Evolutionary conservation across 2,888 invertebrate genomes (phyloP).

Genomic region (Limnephilus marmoratus): DNA sequence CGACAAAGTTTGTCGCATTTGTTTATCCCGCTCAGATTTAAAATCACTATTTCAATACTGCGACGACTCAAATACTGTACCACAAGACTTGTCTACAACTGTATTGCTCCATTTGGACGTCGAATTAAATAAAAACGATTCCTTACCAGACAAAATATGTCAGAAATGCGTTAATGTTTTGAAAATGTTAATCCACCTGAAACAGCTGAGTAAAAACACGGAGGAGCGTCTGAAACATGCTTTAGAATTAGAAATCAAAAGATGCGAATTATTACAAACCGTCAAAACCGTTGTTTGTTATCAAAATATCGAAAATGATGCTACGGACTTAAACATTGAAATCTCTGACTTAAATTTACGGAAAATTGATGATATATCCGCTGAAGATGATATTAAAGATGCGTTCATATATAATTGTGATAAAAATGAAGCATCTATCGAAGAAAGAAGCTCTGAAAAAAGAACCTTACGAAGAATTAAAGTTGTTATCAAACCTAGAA

Average conservation of each 20-base stretch:
- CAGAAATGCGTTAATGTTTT: neutral
- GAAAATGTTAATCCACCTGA: neutral
- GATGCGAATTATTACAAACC: neutral
- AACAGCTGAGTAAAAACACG: neutral
- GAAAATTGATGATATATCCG: neutral
- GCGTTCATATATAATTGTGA: neutral
- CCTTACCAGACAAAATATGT: conserved; percentile 23
- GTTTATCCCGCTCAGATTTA: conserved; percentile 14
- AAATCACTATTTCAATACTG: neutral
- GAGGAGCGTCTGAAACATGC: neutral
- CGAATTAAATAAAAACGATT: neutral
- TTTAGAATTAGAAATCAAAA: neutral
- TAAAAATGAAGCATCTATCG: neutral
- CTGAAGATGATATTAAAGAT: neutral
- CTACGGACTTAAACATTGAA: neutral
- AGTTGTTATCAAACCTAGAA: neutral
- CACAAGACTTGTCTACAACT: neutral
- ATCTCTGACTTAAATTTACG: too few species aligned
- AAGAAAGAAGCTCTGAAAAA: neutral
- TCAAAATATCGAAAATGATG: neutral
- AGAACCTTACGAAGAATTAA: neutral
- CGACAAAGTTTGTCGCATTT: conserved; percentile 29
- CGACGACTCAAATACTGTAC: neutral
- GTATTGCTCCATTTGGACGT: neutral
- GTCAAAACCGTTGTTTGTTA: too few species aligned